Base-by-base conservation (phyloP, 2,797 vertebrate species). In the Acanthurus tractus region DNA sequence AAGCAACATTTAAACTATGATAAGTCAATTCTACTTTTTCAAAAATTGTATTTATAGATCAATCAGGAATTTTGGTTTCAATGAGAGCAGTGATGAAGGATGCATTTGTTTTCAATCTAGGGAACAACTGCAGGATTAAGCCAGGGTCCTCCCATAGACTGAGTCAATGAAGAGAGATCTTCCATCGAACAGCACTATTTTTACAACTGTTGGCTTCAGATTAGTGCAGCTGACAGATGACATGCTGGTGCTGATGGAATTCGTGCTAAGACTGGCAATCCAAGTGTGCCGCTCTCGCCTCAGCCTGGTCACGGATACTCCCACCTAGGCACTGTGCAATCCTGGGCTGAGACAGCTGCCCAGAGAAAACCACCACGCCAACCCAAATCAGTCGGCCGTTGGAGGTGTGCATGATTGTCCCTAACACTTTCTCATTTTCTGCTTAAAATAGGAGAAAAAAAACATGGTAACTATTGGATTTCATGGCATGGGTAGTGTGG, bases 61-160 rank as follows among this genome's bases (percentile, higher is more conserved):
- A 69, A 49, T 78, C 20, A 65, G 63, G 74, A 79, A 83, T 79
- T 49, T 76, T 6, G 53, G 58, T 81, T 79, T 63, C 49, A 56
- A 74, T 67, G 64, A 85, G 74, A 74, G 52, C 55, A 42, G 59
- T 52, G 78, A 81, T 75, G 84, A 89, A 74, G 49, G 86, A 86
- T 72, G 62, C 45, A 66, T 90, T 92, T 87, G 80, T 86, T 91
- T 89, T 65, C 73, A 90, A 91, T 90, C 81, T 82, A 77, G 50
- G 56, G 70, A 89, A 86, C 91, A 94, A 93, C 92, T 92, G 92
- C 77, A 76, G 77, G 89, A 93, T 91, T 93, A 92, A 20, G 38
- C 25, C 72, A 25, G 13, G 65, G 57, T 73, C 34, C 71, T 70
- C 59, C 69, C 23, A 25, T 22, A 61, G 75, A 72, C 50, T 0